Conservation (phyloP, 2,888 invertebrate species). For the Drosophila melanosoma region DNA sequence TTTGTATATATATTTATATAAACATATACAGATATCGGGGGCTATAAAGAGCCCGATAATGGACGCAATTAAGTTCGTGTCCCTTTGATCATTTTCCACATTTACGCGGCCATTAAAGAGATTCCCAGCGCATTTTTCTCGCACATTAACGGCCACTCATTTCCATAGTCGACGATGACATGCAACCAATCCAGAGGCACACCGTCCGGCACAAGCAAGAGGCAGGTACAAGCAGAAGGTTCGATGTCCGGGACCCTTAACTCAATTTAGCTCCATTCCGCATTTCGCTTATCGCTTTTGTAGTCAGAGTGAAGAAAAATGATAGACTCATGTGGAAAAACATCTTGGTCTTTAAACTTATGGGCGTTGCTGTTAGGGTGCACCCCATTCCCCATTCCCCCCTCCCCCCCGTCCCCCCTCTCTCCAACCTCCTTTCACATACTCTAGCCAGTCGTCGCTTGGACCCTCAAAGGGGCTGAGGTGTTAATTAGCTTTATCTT, state of each 20-base stretch:
- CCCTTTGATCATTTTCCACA: conserved; percentile 79
- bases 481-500: conserved; percentile 82
- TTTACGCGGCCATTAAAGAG: conserved; percentile 78
- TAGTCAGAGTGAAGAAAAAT: conserved; percentile 55
- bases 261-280: conserved; percentile 39
- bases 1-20: conserved; percentile 54
- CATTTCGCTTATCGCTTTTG: conserved; percentile 62
- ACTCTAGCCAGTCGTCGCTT: not conserved
- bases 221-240: conserved; percentile 1
- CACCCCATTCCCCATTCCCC: not conserved
- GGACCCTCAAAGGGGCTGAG: conserved; percentile 50
- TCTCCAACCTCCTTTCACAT: not conserved
- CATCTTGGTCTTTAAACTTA: conserved; percentile 41
- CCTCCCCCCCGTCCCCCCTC: not conserved
- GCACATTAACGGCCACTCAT: conserved; percentile 65
- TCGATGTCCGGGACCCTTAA: conserved; percentile 16
- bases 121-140: conserved; percentile 73
- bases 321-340: conserved; percentile 55
- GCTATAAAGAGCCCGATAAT: conserved; percentile 75
- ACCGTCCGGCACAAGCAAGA: not conserved
- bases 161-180: conserved; percentile 63
- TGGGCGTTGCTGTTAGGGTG: conserved; percentile 39
- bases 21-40: not conserved
- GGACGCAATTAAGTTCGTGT: conserved; percentile 81
- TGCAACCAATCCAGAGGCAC: conserved; percentile 27